phyloP scores from a whole-genome alignment of 2,888 invertebrate species.

The Macaria notata region DNA sequence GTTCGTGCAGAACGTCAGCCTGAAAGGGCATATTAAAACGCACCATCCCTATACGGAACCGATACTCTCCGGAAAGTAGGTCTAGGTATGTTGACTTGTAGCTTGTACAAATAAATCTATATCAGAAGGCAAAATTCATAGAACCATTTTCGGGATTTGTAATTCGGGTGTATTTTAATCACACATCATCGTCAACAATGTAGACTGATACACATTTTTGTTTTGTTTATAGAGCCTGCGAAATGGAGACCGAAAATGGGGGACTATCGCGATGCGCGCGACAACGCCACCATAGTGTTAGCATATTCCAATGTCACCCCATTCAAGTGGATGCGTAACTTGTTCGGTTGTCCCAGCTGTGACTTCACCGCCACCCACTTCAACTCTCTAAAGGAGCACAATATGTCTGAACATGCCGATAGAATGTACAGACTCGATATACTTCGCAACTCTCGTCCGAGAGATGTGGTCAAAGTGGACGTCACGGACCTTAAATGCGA shows the following conservation, averaged over 20 bases:
- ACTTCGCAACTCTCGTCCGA: not conserved
- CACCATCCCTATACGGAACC: not conserved
- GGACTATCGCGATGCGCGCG: constrained; percentile 16
- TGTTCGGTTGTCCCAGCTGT: constrained; percentile 63
- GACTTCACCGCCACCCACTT: constrained; percentile 27
- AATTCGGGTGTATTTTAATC: no score
- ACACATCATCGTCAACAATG: constrained; percentile 3
- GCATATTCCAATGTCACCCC: constrained; percentile 66
- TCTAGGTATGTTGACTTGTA: no score
- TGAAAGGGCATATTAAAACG: constrained; percentile 44
- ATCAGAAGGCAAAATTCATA: no score
- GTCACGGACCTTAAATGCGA: constrained; percentile 27
- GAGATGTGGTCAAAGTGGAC: constrained; percentile 55
- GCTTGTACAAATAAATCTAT: no score
- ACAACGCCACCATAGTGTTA: constrained; percentile 41
- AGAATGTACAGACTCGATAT: not conserved
- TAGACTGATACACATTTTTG: constrained; percentile 11
- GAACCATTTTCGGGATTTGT: no score
- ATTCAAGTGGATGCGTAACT: constrained; percentile 64
- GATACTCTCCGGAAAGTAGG: no score
- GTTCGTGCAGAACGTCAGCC: constrained; percentile 52
- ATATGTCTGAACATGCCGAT: not conserved
- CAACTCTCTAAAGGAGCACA: constrained; percentile 5
- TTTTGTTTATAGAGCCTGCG: constrained; percentile 18
- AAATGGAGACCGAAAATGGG: constrained; percentile 13